Base-by-base conservation (phyloP, 2,113 vertebrate genomes). In the Caloenas nicobarica region DNA sequence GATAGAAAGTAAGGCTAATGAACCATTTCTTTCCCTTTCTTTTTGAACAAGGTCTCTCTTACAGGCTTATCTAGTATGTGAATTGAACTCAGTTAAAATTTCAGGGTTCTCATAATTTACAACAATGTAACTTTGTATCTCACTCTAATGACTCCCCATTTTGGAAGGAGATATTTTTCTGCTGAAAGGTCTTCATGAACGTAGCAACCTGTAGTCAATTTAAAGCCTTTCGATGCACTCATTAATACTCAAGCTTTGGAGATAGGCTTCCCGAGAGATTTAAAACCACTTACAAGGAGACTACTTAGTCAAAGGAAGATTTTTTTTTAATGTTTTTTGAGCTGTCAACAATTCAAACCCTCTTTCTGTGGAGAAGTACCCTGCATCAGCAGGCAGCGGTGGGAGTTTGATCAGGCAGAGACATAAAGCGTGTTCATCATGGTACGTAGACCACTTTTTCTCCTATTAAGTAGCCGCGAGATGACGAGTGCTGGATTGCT, bases 171-270 rank as follows among this genome's bases (percentile, higher is more conserved):
- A 10, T 53, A 16, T 33, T 95, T 46, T 96, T 73, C 69, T 94
- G 33, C 36, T 73, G 79, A 91, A 66, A 88, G 19, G 14, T 64
- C 92, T 76, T 85, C 33, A 57, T n/a, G 80, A 91, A 79, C 34
- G 50, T 87, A 53, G 91, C 89, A 93, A 61, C 33, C 28, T 44
- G 11, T 70, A 74, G 86, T 96, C 93, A 62, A 16, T 91, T 88
- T 95, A 73, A 93, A 62, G 64, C 66, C 79, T 93, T 88, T 62
- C 72, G 93, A 77, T 91, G 38, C 87, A 57, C 29, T 92, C 68
- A 74, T 65, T 90, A 96, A 81, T 86, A 71, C 38, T 53, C 22
- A 51, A 68, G 44, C 78, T 88, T 94, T 96, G 89, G 77, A 83
- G 38, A 51, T 18, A 57, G 61, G 81, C 46, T 96, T 91, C 70